Evolutionary conservation across 2,888 invertebrate genomes (phyloP).

Genomic region (Latheticus oryzae): DNA sequence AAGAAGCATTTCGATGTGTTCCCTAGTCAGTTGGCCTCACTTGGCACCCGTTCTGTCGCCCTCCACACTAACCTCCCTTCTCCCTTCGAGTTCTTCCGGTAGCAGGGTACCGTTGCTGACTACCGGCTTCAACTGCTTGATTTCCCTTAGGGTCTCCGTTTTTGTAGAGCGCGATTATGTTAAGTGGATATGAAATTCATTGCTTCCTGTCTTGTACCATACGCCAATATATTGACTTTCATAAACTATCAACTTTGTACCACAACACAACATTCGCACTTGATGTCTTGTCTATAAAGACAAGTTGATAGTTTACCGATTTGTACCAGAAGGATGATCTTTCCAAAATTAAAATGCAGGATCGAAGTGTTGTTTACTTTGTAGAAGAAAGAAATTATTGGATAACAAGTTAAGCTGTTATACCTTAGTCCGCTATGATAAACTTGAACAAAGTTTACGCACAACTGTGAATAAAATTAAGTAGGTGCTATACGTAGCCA

Average conservation of each 20-base stretch:
- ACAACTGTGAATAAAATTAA: slow-evolving; percentile 4
- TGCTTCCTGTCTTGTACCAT: slow-evolving; percentile 51
- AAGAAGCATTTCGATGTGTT: slow-evolving; percentile 57
- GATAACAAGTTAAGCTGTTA: too few species aligned
- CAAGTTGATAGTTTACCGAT: neutral
- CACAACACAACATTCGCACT: slow-evolving; percentile 9
- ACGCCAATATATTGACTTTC: slow-evolving; percentile 43
- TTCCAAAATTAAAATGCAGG: too few species aligned
- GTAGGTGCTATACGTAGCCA: too few species aligned
- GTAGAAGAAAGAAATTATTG: too few species aligned
- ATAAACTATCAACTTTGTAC: slow-evolving; percentile 38
- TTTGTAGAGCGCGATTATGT: slow-evolving; percentile 63
- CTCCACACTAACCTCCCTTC: slow-evolving; percentile 39
- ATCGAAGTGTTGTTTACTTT: too few species aligned
- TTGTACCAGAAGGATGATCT: too few species aligned
- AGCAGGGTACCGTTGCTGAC: slow-evolving; percentile 42
- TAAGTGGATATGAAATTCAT: slow-evolving; percentile 65
- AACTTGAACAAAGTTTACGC: neutral
- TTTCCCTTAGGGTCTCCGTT: slow-evolving; percentile 65
- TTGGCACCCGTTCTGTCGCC: slow-evolving; percentile 58
- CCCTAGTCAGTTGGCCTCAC: slow-evolving; percentile 56
- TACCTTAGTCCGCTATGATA: too few species aligned
- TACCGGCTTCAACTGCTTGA: slow-evolving; percentile 57
- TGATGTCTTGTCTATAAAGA: neutral
- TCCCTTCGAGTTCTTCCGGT: slow-evolving; percentile 39